These are phyloP conservation scores for Ptilonorhynchus violaceus DNA, from an alignment of 2,113 vertebrate species.

Conservation along the genomic window DNA sequence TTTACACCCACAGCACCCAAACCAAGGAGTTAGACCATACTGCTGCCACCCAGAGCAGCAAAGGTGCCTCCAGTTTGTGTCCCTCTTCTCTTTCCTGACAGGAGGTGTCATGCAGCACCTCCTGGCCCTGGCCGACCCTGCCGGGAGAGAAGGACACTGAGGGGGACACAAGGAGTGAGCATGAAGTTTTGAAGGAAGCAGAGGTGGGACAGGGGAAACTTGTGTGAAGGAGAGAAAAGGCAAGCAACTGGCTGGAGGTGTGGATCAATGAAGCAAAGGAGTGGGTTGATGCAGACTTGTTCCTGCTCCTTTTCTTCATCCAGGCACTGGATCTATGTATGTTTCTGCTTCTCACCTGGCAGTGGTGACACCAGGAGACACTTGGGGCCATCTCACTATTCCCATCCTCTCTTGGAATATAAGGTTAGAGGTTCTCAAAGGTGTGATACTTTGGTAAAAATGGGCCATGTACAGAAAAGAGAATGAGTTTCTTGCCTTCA, in stretches of 20 bases:
- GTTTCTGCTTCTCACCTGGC: neutral
- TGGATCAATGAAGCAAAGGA: neutral
- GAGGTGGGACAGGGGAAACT: neutral
- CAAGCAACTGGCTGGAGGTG: neutral
- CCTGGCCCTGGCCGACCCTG: neutral
- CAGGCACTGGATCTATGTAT: neutral
- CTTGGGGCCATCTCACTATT: neutral
- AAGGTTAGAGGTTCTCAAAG: neutral
- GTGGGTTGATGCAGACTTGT: neutral
- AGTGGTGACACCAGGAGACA: neutral
- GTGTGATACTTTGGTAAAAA: neutral
- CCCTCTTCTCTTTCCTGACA: neutral
- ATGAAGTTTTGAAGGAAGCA: neutral
- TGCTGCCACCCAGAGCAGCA: neutral
- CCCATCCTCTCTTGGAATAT: neutral
- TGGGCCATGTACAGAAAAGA: neutral
- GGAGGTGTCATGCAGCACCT: neutral
- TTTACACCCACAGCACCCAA: neutral
- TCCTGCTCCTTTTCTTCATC: neutral
- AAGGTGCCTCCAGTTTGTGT: neutral
- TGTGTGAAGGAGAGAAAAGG: neutral
- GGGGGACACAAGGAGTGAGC: neutral
- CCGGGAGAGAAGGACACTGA: neutral
- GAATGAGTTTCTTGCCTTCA: neutral
- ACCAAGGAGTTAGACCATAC: neutral